Base-by-base conservation (phyloP, 30 jellyfish, hydroid and myxozoan species). In the Hydractinia echinata region DNA sequence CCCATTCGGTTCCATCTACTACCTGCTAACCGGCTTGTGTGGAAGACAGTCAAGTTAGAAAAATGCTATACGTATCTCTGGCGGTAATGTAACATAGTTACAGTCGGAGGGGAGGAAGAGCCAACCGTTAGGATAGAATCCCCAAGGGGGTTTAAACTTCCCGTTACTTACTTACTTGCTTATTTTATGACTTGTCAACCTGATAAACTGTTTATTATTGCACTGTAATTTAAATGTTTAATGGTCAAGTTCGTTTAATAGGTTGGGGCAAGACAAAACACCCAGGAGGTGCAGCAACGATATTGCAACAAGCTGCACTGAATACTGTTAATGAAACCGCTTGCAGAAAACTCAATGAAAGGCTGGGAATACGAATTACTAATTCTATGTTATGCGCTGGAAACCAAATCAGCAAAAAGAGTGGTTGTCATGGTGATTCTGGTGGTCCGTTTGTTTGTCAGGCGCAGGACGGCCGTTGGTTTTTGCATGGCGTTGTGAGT, bases 241-340 rank as follows among this genome's bases (percentile, higher is more conserved):
- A 13, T 64, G 21, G 11, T 15, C 8, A 55, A 64, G 19, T 15
- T 18, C 15, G 61, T 21, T 21, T 39, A 7, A 9, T 50, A 81
- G 96, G 92, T 9, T 87, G 96, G 96, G 96, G 96, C 5, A 81
- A 79, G 62, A 76, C 49, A 69, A 16, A 15, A 50, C 54, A 58
- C 53, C 51, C 83, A 5, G 80, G 5, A 8, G 72, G 9, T 10
- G 20, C 96, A 9, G 67, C 92, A n/a, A 44, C 10, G 0, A 58
- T 76, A 50, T 76, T 87, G 10, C 96, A 82, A 68, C 82, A 82
- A 44, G 92, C 92, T 51, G 81, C 79, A 44, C 7, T 87, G 62
- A 19, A 44, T 10, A 71, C 78, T 64, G 70, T 61, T 10, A 58
- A 55, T 62, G 19, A 21, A 15, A n/a, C 15, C 4, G 77, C 49